Evolutionary conservation across 2,113 vertebrate genomes (phyloP).

Genomic region (Corythaixoides concolor): DNA sequence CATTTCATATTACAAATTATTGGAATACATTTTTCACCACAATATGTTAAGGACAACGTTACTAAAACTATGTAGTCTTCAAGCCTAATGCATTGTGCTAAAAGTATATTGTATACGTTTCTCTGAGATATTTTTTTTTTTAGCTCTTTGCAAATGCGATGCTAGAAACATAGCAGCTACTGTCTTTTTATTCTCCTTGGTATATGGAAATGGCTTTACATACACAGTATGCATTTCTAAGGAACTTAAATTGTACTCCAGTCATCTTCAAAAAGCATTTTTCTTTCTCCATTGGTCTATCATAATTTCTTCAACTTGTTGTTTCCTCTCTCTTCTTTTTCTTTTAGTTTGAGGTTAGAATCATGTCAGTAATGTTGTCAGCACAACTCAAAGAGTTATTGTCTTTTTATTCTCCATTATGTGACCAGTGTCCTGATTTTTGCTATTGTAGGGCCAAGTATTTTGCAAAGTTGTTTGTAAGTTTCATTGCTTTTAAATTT

Average conservation of each 20-base stretch:
- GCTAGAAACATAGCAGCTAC: background rate
- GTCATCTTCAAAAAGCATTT: background rate
- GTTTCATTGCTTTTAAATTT: background rate
- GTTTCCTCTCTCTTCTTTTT: background rate
- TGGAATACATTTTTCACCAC: background rate
- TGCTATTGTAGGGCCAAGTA: background rate
- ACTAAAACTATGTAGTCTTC: background rate
- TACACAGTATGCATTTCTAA: background rate
- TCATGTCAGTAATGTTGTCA: background rate
- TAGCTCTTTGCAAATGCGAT: background rate
- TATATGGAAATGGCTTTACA: background rate
- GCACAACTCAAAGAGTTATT: background rate
- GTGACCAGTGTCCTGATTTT: background rate
- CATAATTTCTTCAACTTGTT: background rate
- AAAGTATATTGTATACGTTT: background rate
- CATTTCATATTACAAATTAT: constrained; percentile 56
- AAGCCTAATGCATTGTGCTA: background rate
- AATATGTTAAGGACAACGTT: background rate
- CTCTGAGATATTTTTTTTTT: background rate
- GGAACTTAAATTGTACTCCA: background rate
- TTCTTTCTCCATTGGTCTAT: background rate
- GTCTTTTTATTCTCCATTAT: background rate
- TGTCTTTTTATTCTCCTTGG: background rate
- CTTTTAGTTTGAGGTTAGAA: background rate
- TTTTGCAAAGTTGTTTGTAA: background rate